Conservation (phyloP, 1,140 invertebrate genomes). For the Daktulosphaira vitifoliae region DNA sequence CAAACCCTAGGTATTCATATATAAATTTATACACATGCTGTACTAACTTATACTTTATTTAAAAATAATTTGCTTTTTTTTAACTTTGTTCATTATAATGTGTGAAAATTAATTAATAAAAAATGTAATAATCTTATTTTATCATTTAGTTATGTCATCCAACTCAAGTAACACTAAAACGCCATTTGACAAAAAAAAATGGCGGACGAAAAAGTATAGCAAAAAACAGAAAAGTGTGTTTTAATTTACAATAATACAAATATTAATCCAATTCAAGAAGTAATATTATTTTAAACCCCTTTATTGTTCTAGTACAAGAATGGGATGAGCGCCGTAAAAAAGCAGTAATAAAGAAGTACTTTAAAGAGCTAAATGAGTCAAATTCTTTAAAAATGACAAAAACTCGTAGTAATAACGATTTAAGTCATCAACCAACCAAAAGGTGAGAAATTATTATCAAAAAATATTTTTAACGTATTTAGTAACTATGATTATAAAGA, state of each 20-base stretch:
- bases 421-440: background rate
- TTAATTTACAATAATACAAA: too few relatives aligned
- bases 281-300: too few relatives aligned
- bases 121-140: too few relatives aligned
- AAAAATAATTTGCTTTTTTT: too few relatives aligned
- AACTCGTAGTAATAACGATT: background rate
- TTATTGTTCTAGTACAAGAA: slow-evolving; percentile 33
- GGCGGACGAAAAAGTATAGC: slow-evolving; percentile 37
- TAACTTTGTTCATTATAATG: too few relatives aligned
- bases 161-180: slow-evolving; percentile 26
- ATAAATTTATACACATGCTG: too few relatives aligned
- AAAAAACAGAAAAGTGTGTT: slow-evolving; percentile 33
- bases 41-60: too few relatives aligned
- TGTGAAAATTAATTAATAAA: too few relatives aligned
- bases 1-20: too few relatives aligned
- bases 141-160: slow-evolving; percentile 1
- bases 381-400: background rate
- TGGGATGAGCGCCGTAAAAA: slow-evolving; percentile 34
- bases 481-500: background rate
- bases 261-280: too few relatives aligned
- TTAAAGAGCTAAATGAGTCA: slow-evolving; percentile 30
- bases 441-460: background rate
- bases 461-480: too few relatives aligned
- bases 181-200: slow-evolving; percentile 38
- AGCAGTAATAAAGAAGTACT: slow-evolving; percentile 30